Evolutionary conservation across 64 coral and sea anemone species (phyloP), one percentile per base, ranked within the genome.

Genomic region (Porites australiensis): DNA sequence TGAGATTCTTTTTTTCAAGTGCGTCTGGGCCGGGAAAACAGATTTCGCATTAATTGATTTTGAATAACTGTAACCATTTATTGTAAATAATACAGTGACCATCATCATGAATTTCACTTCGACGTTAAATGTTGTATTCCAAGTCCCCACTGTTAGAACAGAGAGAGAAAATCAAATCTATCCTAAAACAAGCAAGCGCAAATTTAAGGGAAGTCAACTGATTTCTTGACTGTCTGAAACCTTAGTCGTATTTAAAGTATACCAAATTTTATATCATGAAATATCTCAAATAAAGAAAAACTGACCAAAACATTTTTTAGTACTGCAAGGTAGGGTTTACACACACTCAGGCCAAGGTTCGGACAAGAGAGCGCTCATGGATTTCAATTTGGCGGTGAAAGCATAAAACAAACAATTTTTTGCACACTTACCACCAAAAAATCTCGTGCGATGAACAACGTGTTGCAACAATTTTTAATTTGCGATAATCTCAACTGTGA

Each of bases 21-120:
- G 8, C 81, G 51, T 68, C 51, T 50, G 62, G 50, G 47, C 46
- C 15, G 16, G 18, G 14, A 68, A 69, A 84, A 84, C 63, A 68
- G 44, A 48, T 68, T 65, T 69, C 18, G 27, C 13, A 20, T 62
- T 65, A 82, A 65, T 82, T 68, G 63, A 84, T 84, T 84, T 20
- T 84, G 63, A 67, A 84, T 84, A 52, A 50, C 81, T 68, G 81
- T 84, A 84, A 67, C 81, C 11, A 22, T 84, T 68, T 84, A 61
- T 84, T 19, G 62, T 69, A 20, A 68, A 66, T 84, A 63, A 84
- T 68, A 14, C 37, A 83, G 59, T 84, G 47, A 19, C 63, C 13
- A 5, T 57, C 7, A 19, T 1, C 27, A 50, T 50, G 6, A 68
- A 50, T 64, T 47, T 19, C 18, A 20, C 51, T 84, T 65, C 23